A percentile compares a stretch with the other conserved stretches of the same genome.
Conservation (phyloP, 2,113 vertebrate genomes). For the Struthio camelus region DNA sequence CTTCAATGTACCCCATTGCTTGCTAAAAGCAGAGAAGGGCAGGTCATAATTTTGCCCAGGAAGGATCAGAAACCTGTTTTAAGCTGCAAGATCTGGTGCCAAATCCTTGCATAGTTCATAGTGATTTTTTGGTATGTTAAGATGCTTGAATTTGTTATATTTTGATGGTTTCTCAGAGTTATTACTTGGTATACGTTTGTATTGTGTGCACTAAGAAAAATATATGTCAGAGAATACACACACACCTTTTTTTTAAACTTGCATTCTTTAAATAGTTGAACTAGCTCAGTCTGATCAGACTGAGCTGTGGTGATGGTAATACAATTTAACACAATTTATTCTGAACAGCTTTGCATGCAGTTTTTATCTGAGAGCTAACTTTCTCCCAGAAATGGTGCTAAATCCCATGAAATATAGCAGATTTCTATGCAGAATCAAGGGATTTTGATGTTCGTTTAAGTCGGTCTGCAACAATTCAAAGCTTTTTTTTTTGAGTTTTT, state of each 20-base stretch:
- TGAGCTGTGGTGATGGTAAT: rapidly evolving
- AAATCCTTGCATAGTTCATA: neutral
- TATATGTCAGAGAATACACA: no score
- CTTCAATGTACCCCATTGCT: rapidly evolving
- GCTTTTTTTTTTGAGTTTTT: neutral
- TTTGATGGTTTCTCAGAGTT: neutral
- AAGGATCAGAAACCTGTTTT: no score
- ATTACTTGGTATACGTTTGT: no score
- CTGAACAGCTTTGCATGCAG: neutral
- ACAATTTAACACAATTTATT: neutral
- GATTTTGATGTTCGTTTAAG: neutral
- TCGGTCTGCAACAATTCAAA: neutral
- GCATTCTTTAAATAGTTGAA: neutral
- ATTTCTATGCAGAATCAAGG: neutral
- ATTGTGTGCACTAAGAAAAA: neutral
- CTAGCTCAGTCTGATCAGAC: neutral
- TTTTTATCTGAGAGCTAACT: neutral
- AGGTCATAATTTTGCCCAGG: neutral
- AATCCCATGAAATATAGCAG: neutral
- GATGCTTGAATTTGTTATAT: neutral
- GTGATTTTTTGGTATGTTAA: neutral
- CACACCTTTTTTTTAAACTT: rapidly evolving
- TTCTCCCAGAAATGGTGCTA: neutral
- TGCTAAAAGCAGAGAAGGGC: neutral
- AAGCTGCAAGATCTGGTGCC: rapidly evolving